A percentile compares a stretch with the other conserved stretches of the same genome.
Conservation (phyloP, 2,797 vertebrate genomes). For the Stomatorhinus walkeri region DNA sequence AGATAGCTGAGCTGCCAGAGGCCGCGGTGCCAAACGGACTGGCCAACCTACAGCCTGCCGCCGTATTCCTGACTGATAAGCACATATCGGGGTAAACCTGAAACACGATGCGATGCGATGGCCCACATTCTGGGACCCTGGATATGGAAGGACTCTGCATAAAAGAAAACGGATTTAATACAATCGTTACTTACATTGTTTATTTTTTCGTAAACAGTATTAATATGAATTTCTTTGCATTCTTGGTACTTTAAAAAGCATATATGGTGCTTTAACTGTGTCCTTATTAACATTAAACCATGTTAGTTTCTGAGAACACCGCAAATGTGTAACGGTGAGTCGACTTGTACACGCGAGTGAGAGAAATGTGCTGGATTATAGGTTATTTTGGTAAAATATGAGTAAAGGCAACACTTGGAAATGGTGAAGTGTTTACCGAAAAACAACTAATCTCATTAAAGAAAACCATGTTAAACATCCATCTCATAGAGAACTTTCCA, state of each 20-base stretch:
- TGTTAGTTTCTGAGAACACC: background rate
- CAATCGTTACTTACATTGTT: background rate
- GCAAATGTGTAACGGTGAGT: background rate
- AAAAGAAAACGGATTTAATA: background rate
- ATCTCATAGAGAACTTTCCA: background rate
- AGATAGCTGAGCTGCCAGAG: too few relatives aligned
- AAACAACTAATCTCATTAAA: background rate
- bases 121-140: background rate
- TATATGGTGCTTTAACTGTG: background rate
- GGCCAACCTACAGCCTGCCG: background rate
- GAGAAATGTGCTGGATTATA: background rate
- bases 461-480: background rate
- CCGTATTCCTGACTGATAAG: background rate
- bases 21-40: background rate
- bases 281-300: background rate
- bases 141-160: background rate
- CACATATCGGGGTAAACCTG: background rate
- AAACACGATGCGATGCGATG: background rate
- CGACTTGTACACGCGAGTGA: background rate
- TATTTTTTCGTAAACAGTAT: slow-evolving; percentile 8
- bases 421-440: background rate
- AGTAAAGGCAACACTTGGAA: background rate
- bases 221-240: background rate
- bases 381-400: background rate
- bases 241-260: background rate